Base-by-base conservation (phyloP, 2,888 invertebrate species). In the Acleris holmiana region DNA sequence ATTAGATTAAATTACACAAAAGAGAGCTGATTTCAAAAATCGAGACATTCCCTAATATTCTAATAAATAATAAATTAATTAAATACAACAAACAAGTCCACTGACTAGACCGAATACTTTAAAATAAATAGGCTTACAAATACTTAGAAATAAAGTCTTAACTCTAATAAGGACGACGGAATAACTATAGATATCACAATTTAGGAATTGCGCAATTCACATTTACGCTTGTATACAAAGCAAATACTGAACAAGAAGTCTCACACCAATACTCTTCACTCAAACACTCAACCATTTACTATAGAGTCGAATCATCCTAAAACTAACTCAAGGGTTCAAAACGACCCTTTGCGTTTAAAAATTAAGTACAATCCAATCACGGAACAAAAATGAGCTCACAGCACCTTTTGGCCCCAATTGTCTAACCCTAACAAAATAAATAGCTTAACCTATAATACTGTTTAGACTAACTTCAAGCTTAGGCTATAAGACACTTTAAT, bases 401-500 rank as follows among this genome's bases (percentile, higher is more conserved):
- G 82, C 87, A 84, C 81, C 80, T 77, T 85, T 90, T 91, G 91
- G 91, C 85, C 91, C 91, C 91, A 82, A 73, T 73, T 77, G 73
- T 74, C 67, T 60, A 67, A n/a, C 63, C 72, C 76, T 78, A 75
- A 74, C 70, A 68, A 71, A 85, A 85, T 87, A 87, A 83, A 81
- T 89, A 76, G 76, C 81, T 85, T 85, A 89, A 19, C 60, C 68
- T 75, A 82, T 89, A 91, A 91, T 91, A 91, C 91, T 91, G 91
- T 75, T 77, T 77, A 71, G 78, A 85, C 82, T 70, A 70, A 64
- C 67, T 68, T 35, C 79, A 76, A 76, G 76, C 75, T 76, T 79
- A 69, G 64, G 67, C 72, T 77, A 77, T 75, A 82, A 81, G 82
- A 84, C 83, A 81, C 80, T 74, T 76, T 67, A 73, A 69, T 85